A percentile compares a stretch with the other conserved stretches of the same genome.
phyloP scores from a whole-genome alignment of 2,797 vertebrate genomes.

The Neosilurus mollespiculum region DNA sequence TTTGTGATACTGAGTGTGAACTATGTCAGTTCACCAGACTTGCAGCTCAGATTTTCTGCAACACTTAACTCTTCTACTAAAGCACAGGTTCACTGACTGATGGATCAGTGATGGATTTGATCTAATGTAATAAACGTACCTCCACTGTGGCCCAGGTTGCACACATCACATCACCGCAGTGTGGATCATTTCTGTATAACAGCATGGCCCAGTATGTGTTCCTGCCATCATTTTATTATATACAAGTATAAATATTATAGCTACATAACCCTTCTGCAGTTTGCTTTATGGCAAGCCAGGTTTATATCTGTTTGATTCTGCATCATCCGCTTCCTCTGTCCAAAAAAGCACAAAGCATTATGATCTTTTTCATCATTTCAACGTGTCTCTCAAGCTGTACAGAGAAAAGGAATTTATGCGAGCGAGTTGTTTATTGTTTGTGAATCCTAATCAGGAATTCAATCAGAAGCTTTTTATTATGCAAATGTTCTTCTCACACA shows the following conservation, averaged over 20 bases:
- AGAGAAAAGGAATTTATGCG: neutral
- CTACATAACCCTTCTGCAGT: neutral
- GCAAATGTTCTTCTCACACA: conserved; percentile 5
- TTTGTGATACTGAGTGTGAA: no score
- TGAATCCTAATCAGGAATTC: conserved; percentile 12
- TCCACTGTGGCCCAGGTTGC: neutral
- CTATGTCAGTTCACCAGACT: neutral
- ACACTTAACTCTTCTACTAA: neutral
- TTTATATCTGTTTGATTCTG: neutral
- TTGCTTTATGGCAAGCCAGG: neutral
- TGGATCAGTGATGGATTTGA: no score
- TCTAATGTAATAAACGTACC: no score
- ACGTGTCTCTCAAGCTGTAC: neutral
- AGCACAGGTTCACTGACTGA: no score
- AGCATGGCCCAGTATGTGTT: neutral
- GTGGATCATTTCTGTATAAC: neutral
- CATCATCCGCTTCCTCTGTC: neutral
- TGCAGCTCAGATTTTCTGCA: neutral
- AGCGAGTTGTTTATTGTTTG: neutral
- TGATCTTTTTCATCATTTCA: neutral
- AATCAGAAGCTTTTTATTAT: conserved; percentile 19
- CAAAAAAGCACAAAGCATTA: neutral
- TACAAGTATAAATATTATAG: neutral
- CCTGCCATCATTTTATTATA: neutral
- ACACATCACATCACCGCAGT: neutral